Base-by-base conservation (phyloP, 2,113 vertebrate genomes). In the Scatophagus argus region DNA sequence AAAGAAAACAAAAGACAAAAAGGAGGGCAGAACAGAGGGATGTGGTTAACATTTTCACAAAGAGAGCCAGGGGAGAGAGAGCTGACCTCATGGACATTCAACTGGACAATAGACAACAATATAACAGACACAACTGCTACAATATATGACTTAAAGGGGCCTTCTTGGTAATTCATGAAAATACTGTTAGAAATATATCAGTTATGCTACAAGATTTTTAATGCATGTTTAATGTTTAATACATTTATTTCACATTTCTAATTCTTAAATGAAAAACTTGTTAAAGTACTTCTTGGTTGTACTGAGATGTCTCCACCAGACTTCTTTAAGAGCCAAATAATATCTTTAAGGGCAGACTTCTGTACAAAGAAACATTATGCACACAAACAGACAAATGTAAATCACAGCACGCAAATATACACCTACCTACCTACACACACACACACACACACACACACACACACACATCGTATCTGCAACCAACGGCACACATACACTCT, bases 21-120 rank as follows among this genome's bases (percentile, higher is more conserved):
- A 89, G 73, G 90, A 95, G 95, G 96, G 96, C 94, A 98, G 79
- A 95, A 98, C 95, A 99, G 94, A 97, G 95, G 95, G 96, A 95
- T 95, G 95, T 96, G 96, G 95, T 98, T 99, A 97, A 95, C 68
- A 93, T 96, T 96, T 91, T 80, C 90, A 95, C 93, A 96, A 29
- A 95, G 32, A 84, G 71, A 86, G 69, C 67, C 68, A 72, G 66
- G 64, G 74, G 64, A 58, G 75, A 80, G 66, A 74, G 65, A 80
- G 60, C 74, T 32, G 80, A 73, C 56, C 59, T 36, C 66, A 73
- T 80, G 76, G 80, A 79, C 81, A 66, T 63, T 65, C 75, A 27
- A 67, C 31, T 62, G 67, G 74, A 85, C 56, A 74, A 54, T 0
- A 83, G 14, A 77, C 73, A 79, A 63, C 52, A 72, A 61, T 47